Evolutionary conservation across 2,113 vertebrate species (phyloP), one percentile per base, ranked within the genome.

Genomic region (Nothocercus julius): DNA sequence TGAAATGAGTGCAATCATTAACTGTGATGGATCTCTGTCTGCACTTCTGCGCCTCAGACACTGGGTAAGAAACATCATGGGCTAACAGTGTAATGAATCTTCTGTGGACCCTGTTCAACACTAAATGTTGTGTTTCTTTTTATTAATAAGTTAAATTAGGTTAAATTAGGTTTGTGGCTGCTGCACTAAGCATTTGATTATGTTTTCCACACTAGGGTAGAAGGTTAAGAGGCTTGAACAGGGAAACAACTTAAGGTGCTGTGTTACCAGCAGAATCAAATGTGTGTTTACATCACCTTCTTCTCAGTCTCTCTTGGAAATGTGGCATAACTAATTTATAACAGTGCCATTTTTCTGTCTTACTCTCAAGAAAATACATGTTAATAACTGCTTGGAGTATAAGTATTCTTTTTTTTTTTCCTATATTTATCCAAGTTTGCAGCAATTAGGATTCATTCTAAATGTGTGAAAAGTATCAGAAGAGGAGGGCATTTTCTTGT

Each of bases 71-170:
- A 96, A 49, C 1, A 1, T 22, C 68, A 47, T 4, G 24, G 21
- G 61, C 82, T 87, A 68, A 94, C 30, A 75, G 82, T 70, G 61
- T 61, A 78, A 74, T 67, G n/a, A 85, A 76, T 92, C 90, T 95
- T 94, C 51, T 83, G 0, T 54, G 30, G 79, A 91, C 18, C 70
- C 90, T 27, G 19, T 77, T 87, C 32, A 51, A 22, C 32, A 51
- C 34, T 78, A 54, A 87, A 61, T 68, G 17, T 74, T 68, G 22
- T 49, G 27, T 51, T 96, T 95, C 49, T 70, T 88, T 82, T 84
- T 88, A n/a, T 61, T 73, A 69, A 4, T 42, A 40, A 19, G 9
- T 64, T 79, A 84, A 69, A 62, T 82, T n/a, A n/a, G n/a, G 18
- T 79, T 85, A 73, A 87, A 69, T 69, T 47, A 69, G 44, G 18